These are phyloP conservation scores for Catamblyrhynchus diadema DNA, from an alignment of 2,797 vertebrate genomes.

Conservation along the genomic window DNA sequence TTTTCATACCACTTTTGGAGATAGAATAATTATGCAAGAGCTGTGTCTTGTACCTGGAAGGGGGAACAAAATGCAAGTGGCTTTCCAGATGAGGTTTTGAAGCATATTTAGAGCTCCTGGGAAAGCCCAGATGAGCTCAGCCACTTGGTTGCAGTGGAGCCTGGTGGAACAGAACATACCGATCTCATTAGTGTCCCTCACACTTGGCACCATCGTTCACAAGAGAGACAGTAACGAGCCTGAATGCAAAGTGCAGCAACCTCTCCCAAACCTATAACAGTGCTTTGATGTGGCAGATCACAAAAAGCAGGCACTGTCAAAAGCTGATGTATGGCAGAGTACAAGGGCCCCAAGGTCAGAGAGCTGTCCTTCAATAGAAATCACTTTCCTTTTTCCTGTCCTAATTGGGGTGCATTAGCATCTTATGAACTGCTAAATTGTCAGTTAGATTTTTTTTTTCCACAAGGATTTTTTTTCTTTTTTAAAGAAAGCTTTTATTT, in stretches of 20 bases:
- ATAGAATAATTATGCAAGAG: neutral
- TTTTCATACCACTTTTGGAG: neutral
- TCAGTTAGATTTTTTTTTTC: neutral
- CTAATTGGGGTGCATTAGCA: conserved; percentile 25
- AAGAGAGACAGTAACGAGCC: conserved; percentile 7
- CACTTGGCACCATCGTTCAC: neutral
- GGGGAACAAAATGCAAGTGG: neutral
- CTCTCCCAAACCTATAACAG: neutral
- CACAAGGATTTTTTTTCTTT: neutral
- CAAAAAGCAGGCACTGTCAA: conserved; percentile 54
- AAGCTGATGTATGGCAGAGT: neutral
- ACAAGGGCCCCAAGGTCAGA: neutral
- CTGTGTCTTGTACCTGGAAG: neutral
- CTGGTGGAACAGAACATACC: neutral
- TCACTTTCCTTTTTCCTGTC: conserved; percentile 24
- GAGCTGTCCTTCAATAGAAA: conserved; percentile 37
- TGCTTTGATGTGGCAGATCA: conserved; percentile 53
- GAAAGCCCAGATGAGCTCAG: conserved; percentile 24
- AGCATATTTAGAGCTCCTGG: neutral
- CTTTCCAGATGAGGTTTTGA: neutral
- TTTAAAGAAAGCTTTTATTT: neutral
- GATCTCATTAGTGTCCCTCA: conserved; percentile 15
- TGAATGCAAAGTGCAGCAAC: conserved; percentile 1
- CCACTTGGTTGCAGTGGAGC: neutral
- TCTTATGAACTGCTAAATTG: neutral